Percentiles rank a stretch among this genome's conserved stretches.
Evolutionary conservation across 1,140 invertebrate genomes (phyloP).

Genomic region (Penaeus japonicus): DNA sequence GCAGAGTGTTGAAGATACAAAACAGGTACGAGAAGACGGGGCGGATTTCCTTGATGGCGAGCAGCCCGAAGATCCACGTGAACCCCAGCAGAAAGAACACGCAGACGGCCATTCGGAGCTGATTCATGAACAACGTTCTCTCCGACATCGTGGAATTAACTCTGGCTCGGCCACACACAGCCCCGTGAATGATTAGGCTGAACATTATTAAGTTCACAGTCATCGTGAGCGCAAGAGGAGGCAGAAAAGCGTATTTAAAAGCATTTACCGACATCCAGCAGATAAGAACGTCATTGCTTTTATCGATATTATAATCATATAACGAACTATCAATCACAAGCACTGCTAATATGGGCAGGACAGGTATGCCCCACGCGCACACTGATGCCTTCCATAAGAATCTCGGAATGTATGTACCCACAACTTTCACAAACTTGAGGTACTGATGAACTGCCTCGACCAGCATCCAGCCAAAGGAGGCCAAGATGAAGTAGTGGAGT

Average conservation of each 20-base stretch:
- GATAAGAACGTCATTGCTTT: slow-evolving; percentile 16
- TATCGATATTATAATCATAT: slow-evolving; percentile 45
- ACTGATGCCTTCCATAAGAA: slow-evolving; percentile 65
- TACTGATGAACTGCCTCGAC: slow-evolving; percentile 67
- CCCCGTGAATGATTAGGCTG: slow-evolving; percentile 63
- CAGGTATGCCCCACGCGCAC: slow-evolving; percentile 64
- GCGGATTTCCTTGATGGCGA: slow-evolving; percentile 52
- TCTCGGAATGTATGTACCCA: slow-evolving; percentile 65
- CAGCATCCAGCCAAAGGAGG: slow-evolving; percentile 68
- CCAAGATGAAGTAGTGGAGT: slow-evolving; percentile 66
- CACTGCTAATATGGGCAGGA: slow-evolving; percentile 59
- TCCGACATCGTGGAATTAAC: slow-evolving; percentile 64
- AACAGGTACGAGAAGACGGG: slow-evolving; percentile 60
- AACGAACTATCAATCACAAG: slow-evolving; percentile 56
- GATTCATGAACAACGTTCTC: slow-evolving; percentile 62
- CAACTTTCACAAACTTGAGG: slow-evolving; percentile 66
- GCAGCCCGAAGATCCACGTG: slow-evolving; percentile 60
- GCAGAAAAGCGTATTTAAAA: slow-evolving; percentile 65
- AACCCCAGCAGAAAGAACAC: slow-evolving; percentile 64
- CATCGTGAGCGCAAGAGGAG: slow-evolving; percentile 64
- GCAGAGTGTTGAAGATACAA: slow-evolving; percentile 60
- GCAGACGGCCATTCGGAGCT: slow-evolving; percentile 65
- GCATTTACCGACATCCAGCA: slow-evolving; percentile 65
- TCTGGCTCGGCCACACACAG: slow-evolving; percentile 63
- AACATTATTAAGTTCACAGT: slow-evolving; percentile 65